Evolutionary conservation across 2,113 vertebrate genomes (phyloP).

Genomic region (Pluvialis apricaria): DNA sequence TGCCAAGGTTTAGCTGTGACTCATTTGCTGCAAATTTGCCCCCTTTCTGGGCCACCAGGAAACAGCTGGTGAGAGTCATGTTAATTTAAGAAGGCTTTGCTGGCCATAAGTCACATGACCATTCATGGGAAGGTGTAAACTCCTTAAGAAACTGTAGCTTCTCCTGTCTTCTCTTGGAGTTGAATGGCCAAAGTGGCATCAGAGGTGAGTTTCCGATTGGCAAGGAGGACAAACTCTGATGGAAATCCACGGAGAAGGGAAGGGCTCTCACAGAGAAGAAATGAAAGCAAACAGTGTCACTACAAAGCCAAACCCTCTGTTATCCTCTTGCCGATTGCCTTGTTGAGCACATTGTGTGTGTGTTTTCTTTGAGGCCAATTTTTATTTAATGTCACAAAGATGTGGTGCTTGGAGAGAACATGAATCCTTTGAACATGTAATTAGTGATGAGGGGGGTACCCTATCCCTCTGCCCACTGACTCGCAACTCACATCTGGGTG

Average conservation of each 20-base stretch:
- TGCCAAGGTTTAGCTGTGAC: background rate
- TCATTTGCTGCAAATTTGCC: background rate
- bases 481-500: background rate
- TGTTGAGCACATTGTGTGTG: background rate
- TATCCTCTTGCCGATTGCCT: background rate
- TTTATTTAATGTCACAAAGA: conserved; percentile 25
- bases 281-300: background rate
- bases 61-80: background rate
- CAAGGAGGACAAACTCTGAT: background rate
- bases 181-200: background rate
- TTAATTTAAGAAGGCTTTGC: background rate
- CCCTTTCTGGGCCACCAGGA: background rate
- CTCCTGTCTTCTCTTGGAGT: background rate
- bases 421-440: background rate
- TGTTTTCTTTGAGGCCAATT: background rate
- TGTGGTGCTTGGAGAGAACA: background rate
- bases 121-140: background rate
- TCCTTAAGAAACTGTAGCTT: background rate
- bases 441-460: background rate
- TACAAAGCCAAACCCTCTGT: background rate
- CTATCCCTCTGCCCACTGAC: background rate
- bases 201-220: background rate
- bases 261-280: background rate
- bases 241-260: background rate
- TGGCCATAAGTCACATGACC: background rate